Evolutionary conservation across 2,888 invertebrate species (phyloP), one percentile per base, ranked within the genome.

Genomic region (Dicyrtomina minuta): DNA sequence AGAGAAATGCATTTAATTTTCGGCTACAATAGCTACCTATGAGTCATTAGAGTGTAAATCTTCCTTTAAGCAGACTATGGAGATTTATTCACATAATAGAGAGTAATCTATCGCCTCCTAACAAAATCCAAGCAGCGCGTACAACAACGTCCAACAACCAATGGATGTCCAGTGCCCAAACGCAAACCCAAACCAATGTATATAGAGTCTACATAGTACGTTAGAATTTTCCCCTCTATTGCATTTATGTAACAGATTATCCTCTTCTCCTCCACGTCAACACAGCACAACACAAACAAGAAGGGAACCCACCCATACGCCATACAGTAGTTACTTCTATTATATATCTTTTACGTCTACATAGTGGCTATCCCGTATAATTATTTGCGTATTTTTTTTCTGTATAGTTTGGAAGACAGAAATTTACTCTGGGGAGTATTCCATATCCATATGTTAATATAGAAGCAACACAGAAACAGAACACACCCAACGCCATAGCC

Each of bases 61-160:
- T 72, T 70, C 46, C 64, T 66, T 72, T 72, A 70, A 72, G 68
- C 68, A 70, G 72, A 66, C 68, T 74, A 71, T 72, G 71, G 71
- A 75, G 73, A 75, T 75, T 73, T 75, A 75, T 75, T 73, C 73
- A 70, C 73, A 75, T 72, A 72, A 74, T 72, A 70, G 74, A 74
- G 70, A 70, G 72, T 71, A 74, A 72, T 70, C 74, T 71, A 71
- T 74, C 66, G 72, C 70, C 62, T 49, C 59, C 51, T 43, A 55
- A n/a, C n/a, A n/a, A n/a, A n/a, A n/a, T 22, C 55, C 53, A 13
- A 22, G 10, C 39, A n/a, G n/a, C n/a, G n/a, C 61, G 44, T 58
- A 66, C 22, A 62, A 64, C 72, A 58, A 53, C 55, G 46, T 56
- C 13, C 13, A 26, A 17, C 33, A 24, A 24, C 58, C 66, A 74